Percentiles rank a stretch among this genome's conserved stretches.
Evolutionary conservation across 2,113 vertebrate species (phyloP).

Genomic region (Apodemus speciosus): DNA sequence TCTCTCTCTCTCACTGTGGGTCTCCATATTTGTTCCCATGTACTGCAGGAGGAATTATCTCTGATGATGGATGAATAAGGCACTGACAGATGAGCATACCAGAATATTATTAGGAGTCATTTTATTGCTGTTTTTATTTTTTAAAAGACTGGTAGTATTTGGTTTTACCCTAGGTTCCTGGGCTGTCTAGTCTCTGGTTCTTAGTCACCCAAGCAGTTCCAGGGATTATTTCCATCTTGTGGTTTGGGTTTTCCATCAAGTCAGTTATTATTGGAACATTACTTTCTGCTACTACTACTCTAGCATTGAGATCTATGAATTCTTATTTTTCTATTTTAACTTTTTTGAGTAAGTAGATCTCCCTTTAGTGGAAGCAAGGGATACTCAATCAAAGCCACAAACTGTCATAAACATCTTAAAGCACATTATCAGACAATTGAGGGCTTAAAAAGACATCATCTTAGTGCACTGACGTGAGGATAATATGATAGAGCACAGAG

Average conservation of each 20-base stretch:
- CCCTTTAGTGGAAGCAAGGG: background rate
- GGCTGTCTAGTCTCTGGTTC: background rate
- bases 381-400: constrained; percentile 19
- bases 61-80: background rate
- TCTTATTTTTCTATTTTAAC: background rate
- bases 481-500: background rate
- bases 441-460: background rate
- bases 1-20: background rate
- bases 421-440: background rate
- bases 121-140: background rate
- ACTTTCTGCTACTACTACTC: background rate
- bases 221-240: background rate
- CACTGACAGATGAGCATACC: background rate
- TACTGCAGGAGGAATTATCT: background rate
- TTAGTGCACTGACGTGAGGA: background rate
- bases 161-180: background rate
- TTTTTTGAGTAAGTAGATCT: background rate
- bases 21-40: background rate
- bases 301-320: background rate
- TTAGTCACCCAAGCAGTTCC: background rate
- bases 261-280: background rate
- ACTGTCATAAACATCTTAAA: background rate
- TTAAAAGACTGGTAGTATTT: background rate
- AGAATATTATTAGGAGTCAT: background rate
- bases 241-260: background rate